These are phyloP conservation scores for Heteromurus nitidus DNA, from an alignment of 2,888 invertebrate genomes.

Conservation along the genomic window DNA sequence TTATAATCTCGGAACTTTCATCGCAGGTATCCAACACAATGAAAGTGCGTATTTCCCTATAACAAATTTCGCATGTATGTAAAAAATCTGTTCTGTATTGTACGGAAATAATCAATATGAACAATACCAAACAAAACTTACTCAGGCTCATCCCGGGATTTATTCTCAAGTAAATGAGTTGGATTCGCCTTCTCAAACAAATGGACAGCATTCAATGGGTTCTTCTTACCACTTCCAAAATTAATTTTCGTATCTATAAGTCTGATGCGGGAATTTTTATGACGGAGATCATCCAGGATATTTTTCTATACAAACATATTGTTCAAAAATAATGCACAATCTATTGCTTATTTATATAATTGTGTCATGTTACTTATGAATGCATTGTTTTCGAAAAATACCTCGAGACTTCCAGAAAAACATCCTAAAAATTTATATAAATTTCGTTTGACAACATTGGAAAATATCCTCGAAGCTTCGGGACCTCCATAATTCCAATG, in stretches of 20 bases:
- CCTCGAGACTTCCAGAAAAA: constrained; percentile 35
- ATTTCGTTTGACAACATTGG: constrained; percentile 54
- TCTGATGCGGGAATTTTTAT: constrained; percentile 18
- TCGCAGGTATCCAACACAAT: constrained; percentile 32
- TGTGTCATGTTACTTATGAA: too few relatives aligned
- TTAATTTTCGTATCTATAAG: constrained; percentile 64
- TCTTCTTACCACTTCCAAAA: constrained; percentile 62
- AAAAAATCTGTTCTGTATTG: too few relatives aligned
- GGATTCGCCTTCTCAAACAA: constrained; percentile 66
- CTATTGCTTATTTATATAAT: too few relatives aligned
- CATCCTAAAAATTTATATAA: constrained; percentile 67
- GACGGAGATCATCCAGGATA: constrained; percentile 34
- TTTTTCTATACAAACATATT: constrained; percentile 22
- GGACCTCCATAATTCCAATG: constrained; percentile 67
- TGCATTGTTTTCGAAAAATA: too few relatives aligned
- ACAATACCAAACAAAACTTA: constrained; percentile 34
- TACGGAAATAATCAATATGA: too few relatives aligned
- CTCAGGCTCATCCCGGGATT: constrained; percentile 51
- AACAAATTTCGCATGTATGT: constrained; percentile 7
- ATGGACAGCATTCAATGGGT: constrained; percentile 63
- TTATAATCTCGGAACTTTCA: neutral
- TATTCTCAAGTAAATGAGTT: neutral
- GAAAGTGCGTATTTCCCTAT: constrained; percentile 49
- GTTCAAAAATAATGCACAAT: neutral
- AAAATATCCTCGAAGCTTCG: constrained; percentile 55